Conservation (phyloP, 2,113 vertebrate species). For the Dolichallabes microphthalmus region DNA sequence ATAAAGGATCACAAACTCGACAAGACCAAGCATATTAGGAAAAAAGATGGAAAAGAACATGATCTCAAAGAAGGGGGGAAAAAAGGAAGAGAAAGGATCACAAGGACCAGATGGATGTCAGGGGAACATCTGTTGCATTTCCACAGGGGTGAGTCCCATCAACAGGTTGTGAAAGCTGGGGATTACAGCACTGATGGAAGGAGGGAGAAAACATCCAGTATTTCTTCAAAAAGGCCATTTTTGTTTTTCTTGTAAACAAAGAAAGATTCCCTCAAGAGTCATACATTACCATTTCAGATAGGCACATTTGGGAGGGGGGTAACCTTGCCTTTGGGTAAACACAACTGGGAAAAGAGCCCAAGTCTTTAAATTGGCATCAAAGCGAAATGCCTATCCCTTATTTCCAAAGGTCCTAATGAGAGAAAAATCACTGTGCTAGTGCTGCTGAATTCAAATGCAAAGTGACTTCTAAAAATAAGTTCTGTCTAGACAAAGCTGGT, state of each 20-base stretch:
- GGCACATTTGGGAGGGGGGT: conserved; percentile 27
- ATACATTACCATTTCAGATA: conserved; percentile 68
- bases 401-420: conserved; percentile 36
- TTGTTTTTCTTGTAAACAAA: conserved; percentile 74
- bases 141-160: conserved; percentile 65
- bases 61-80: neutral
- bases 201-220: conserved; percentile 61
- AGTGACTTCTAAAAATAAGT: conserved; percentile 53
- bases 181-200: conserved; percentile 43
- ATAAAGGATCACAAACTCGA: conserved; percentile 36
- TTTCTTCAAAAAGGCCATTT: conserved; percentile 66
- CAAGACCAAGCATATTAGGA: conserved; percentile 2
- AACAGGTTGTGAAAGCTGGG: conserved; percentile 55
- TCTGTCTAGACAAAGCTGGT: conserved; percentile 54
- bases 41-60: conserved; percentile 6
- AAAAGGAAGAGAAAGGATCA: conserved; percentile 35
- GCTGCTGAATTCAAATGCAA: conserved; percentile 49
- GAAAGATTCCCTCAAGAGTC: conserved; percentile 60
- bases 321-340: conserved; percentile 51
- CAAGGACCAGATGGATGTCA: conserved; percentile 68
- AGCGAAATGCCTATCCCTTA: conserved; percentile 32
- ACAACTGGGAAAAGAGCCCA: conserved; percentile 42
- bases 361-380: conserved; percentile 40
- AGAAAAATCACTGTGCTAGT: conserved; percentile 39
- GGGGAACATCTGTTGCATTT: conserved; percentile 74